Evolutionary conservation across 2,797 vertebrate species (phyloP).

Genomic region (Notoglanidium macrostoma): DNA sequence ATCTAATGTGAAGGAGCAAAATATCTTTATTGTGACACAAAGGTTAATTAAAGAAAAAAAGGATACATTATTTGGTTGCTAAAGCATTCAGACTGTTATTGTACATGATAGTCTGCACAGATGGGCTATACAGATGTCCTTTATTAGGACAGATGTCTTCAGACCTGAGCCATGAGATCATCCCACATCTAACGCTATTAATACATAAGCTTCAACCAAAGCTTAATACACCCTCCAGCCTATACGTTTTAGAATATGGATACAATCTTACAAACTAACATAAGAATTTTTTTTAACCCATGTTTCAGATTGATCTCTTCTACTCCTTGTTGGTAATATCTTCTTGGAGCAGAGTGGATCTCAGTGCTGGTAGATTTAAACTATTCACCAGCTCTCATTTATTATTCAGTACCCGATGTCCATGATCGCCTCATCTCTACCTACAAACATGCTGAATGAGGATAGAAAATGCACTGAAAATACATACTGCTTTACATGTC

Average conservation of each 20-base stretch:
- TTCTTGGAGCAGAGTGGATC: slow-evolving; percentile 53
- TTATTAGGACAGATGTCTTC: background rate
- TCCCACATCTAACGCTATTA: background rate
- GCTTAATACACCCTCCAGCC: background rate
- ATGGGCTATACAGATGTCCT: background rate
- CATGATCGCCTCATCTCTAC: slow-evolving; percentile 30
- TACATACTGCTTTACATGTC: slow-evolving; percentile 15
- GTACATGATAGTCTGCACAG: background rate
- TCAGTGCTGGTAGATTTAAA: slow-evolving; percentile 58
- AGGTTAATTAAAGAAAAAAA: background rate
- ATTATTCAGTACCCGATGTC: slow-evolving; percentile 56
- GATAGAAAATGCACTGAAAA: slow-evolving; percentile 15
- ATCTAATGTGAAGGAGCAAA: background rate
- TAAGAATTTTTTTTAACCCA: background rate
- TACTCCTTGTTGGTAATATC: slow-evolving; percentile 25
- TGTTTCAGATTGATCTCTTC: background rate
- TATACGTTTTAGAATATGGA: background rate
- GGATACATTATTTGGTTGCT: background rate
- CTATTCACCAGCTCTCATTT: slow-evolving; percentile 62
- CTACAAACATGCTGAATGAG: slow-evolving; percentile 24
- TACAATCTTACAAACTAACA: slow-evolving; percentile 17
- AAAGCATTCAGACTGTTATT: background rate
- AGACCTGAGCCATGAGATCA: too few relatives aligned
- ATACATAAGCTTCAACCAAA: background rate
- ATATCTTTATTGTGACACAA: background rate